phyloP scores from a whole-genome alignment of 2,113 vertebrate genomes.

The Coptodon bakossiorum region DNA sequence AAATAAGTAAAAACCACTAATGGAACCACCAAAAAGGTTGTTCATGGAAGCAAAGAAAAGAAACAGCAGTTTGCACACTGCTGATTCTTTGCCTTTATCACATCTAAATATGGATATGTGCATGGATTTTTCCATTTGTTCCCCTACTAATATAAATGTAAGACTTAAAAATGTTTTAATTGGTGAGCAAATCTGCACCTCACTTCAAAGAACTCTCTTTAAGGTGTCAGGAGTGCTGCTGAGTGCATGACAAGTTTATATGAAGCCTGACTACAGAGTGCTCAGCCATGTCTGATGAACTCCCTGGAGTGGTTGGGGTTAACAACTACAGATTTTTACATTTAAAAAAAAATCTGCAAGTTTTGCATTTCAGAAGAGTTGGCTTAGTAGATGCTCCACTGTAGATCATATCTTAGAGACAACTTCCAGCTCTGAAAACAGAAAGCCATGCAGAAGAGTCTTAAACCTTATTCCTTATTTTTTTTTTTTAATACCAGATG shows the following conservation, averaged over 20 bases:
- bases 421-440: background rate
- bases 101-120: background rate
- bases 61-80: background rate
- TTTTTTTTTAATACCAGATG: rapidly evolving
- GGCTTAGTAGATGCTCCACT: background rate
- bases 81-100: background rate
- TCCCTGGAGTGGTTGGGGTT: background rate
- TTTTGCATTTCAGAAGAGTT: background rate
- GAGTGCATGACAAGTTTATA: background rate
- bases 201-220: rapidly evolving
- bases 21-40: background rate
- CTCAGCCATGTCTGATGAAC: background rate
- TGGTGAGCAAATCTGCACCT: background rate
- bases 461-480: background rate
- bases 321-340: background rate
- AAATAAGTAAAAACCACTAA: background rate
- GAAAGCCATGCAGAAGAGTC: background rate
- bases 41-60: background rate
- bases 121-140: background rate
- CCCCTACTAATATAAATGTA: background rate
- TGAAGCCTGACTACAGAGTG: background rate
- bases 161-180: background rate
- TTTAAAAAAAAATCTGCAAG: background rate
- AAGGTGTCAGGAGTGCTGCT: background rate
- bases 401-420: background rate